Evolutionary conservation across 2,888 invertebrate species (phyloP).

Genomic region (Drosophila rubida): DNA sequence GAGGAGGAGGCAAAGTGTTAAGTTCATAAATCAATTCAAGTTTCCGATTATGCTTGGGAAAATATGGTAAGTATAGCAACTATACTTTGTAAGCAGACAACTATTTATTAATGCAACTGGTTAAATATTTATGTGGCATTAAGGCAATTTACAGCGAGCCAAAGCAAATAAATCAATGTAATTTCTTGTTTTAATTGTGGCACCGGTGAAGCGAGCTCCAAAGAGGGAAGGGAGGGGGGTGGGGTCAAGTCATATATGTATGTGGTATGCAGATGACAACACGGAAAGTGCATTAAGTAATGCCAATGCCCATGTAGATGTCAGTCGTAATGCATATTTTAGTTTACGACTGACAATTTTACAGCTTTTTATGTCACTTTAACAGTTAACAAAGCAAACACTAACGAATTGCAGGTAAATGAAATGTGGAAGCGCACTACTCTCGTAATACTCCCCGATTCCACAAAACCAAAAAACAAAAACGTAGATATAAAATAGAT

Average conservation of each 20-base stretch:
- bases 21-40: slow-evolving; percentile 63
- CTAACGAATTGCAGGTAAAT: slow-evolving; percentile 32
- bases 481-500: background rate
- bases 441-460: slow-evolving; percentile 1
- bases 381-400: slow-evolving; percentile 36
- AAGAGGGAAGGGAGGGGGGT: background rate
- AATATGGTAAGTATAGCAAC: slow-evolving; percentile 37
- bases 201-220: slow-evolving; percentile 39
- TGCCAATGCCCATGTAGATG: slow-evolving; percentile 40
- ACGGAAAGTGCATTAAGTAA: slow-evolving; percentile 68
- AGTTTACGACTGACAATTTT: slow-evolving; percentile 44
- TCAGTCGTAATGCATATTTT: slow-evolving; percentile 55
- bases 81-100: slow-evolving; percentile 16
- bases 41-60: slow-evolving; percentile 46
- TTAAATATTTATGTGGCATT: slow-evolving; percentile 66
- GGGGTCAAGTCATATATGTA: slow-evolving; percentile 11
- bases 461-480: slow-evolving; percentile 7
- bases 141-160: slow-evolving; percentile 50
- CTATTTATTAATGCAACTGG: slow-evolving; percentile 50
- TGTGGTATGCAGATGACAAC: slow-evolving; percentile 27
- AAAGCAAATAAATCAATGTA: slow-evolving; percentile 63
- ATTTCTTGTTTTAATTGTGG: slow-evolving; percentile 64
- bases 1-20: slow-evolving; percentile 63
- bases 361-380: slow-evolving; percentile 29
- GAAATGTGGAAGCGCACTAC: slow-evolving; percentile 25